Conservation (phyloP, 35 echinoderm and acorn worm species). For the Lytechinus pictus region DNA sequence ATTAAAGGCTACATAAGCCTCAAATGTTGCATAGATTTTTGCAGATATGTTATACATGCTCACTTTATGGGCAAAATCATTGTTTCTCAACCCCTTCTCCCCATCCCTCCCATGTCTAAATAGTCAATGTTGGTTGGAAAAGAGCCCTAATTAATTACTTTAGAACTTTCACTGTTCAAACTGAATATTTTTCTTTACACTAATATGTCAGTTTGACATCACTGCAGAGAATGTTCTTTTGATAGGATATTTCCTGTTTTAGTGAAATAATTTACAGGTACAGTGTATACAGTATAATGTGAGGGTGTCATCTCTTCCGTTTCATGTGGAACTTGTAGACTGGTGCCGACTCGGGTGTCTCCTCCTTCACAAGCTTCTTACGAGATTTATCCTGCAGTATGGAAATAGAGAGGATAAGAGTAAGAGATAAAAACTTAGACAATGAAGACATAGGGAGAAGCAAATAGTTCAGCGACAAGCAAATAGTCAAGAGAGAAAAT, state of each 20-base stretch:
- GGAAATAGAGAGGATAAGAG: neutral
- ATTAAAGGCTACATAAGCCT: too few relatives aligned
- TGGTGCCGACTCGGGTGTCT: constrained; percentile 66
- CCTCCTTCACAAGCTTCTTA: constrained; percentile 70
- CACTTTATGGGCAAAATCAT: too few relatives aligned
- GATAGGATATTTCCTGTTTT: neutral
- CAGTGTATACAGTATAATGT: neutral
- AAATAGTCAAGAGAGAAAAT: neutral
- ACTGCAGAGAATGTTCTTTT: neutral
- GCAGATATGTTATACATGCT: too few relatives aligned
- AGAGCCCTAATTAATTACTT: too few relatives aligned
- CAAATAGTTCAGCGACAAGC: neutral
- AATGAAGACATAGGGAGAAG: neutral
- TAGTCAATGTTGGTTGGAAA: too few relatives aligned
- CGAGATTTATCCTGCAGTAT: constrained; percentile 72
- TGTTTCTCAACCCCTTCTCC: too few relatives aligned
- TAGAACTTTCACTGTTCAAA: too few relatives aligned
- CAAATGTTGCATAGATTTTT: too few relatives aligned
- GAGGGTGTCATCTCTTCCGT: constrained; percentile 76
- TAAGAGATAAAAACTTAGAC: neutral
- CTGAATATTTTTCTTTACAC: too few relatives aligned
- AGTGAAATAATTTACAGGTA: too few relatives aligned
- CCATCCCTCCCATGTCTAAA: too few relatives aligned
- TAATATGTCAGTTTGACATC: neutral
- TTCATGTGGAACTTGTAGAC: constrained; percentile 80